Evolutionary conservation across 1,140 invertebrate species (phyloP), one percentile per base, ranked within the genome.

Genomic region (Drosophila arizonae): DNA sequence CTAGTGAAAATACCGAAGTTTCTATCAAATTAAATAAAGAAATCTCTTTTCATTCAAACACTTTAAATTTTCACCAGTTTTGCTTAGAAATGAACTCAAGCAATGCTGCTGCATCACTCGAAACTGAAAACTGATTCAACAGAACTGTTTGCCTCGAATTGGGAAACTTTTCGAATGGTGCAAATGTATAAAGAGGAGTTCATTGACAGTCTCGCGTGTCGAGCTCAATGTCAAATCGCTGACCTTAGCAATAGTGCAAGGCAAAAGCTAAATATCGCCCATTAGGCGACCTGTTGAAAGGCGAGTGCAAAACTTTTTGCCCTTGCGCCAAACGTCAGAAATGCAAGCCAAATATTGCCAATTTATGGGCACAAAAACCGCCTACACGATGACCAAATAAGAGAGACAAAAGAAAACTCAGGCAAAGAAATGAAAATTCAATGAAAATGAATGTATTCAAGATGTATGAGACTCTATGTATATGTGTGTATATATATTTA

Each of bases 211-310:
- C 15, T 17, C 26, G 21, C 52, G 4, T 50, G 26, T 13, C 26
- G 9, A 13, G 41, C 24, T 61, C 71, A 73, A 69, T 69, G 71
- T 62, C 71, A 73, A 41, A 57, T 57, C 15, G 58, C 58, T 74
- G 72, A 74, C 72, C 72, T 74, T 62, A 30, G 36, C 2, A 70
- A 46, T 64, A 70, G 66, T 74, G 66, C 46, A 58, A 50, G 6
- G 43, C 36, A 55, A 56, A 61, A 60, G 72, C 57, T 48, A 45
- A 79, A 56, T 77, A 84, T 84, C 55, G 54, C 26, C 21, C 60
- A 76, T 76, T 39, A 3, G 36, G 64, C 66, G 84, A 86, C 82
- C 82, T 86, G 82, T 87, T 86, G 82, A 79, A 65, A 76, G 58
- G 62, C 9, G 13, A 17, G 33, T 4, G 9, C 6, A 62, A 66